Percentiles rank a stretch among this genome's conserved stretches.
Conservation (phyloP, 2,888 invertebrate genomes). For the Hyposoter dolosus region DNA sequence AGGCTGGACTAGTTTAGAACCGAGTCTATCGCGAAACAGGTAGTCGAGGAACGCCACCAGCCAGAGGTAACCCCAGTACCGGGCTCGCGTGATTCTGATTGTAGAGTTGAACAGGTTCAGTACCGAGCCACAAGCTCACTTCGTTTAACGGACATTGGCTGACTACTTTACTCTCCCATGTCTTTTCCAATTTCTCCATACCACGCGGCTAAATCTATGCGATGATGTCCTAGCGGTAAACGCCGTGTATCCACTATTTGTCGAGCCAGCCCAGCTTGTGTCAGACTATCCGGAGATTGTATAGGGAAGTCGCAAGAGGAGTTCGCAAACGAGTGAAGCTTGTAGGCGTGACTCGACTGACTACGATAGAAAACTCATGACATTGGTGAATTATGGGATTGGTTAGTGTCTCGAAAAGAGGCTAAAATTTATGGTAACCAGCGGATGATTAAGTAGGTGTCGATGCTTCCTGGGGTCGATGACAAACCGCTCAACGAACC, state of each 20-base stretch:
- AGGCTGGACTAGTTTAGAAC: conserved; percentile 55
- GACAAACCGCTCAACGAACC: not conserved
- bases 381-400: not conserved
- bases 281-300: conserved; percentile 2
- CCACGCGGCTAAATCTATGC: not conserved
- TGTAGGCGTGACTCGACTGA: conserved; percentile 29
- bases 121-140: conserved; percentile 60
- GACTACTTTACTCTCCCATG: conserved; percentile 23
- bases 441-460: not conserved
- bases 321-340: conserved; percentile 12
- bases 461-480: not conserved
- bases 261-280: not conserved
- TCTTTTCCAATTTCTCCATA: conserved; percentile 19
- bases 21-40: conserved; percentile 29
- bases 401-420: not conserved
- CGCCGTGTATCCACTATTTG: conserved; percentile 49
- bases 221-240: conserved; percentile 44
- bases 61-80: conserved; percentile 3
- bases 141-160: conserved; percentile 71
- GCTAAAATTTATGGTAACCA: not conserved
- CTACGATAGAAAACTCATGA: not conserved
- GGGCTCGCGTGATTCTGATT: conserved; percentile 77
- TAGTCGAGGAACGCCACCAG: conserved; percentile 42
- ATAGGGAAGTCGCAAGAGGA: not conserved
- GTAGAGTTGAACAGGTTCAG: conserved; percentile 78